Percentiles rank a stretch among this genome's conserved stretches.
These are phyloP conservation scores for Pectinophora gossypiella DNA, from an alignment of 1,140 invertebrate genomes.

Conservation along the genomic window DNA sequence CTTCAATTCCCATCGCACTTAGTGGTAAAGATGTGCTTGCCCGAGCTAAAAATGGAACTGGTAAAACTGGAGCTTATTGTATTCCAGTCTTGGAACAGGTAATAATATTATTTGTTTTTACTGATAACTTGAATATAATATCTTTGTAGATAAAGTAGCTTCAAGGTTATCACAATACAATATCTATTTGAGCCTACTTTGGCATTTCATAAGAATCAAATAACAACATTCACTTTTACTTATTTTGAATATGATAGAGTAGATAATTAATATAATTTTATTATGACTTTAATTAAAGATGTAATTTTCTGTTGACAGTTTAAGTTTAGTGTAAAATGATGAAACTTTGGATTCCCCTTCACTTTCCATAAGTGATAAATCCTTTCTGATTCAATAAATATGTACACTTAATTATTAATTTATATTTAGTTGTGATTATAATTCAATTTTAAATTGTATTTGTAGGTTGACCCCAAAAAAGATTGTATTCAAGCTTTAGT, in stretches of 20 bases:
- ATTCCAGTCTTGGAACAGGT: slow-evolving; percentile 97
- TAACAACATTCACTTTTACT: too few relatives aligned
- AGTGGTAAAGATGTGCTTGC: slow-evolving; percentile 98
- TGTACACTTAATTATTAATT: background rate
- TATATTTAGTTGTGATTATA: slow-evolving; percentile 1
- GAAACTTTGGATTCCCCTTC: slow-evolving; percentile 72
- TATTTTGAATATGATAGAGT: too few relatives aligned
- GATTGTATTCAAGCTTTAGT: slow-evolving; percentile 97
- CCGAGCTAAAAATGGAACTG: slow-evolving; percentile 99
- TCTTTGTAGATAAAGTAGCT: background rate
- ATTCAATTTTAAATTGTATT: slow-evolving; percentile 3
- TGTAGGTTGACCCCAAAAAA: slow-evolving; percentile 88
- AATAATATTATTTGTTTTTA: slow-evolving; percentile 10
- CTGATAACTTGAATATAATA: background rate
- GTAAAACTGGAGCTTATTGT: slow-evolving; percentile 99
- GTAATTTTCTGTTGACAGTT: too few relatives aligned
- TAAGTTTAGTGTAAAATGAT: slow-evolving; percentile 39
- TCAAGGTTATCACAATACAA: background rate
- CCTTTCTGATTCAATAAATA: slow-evolving; percentile 33
- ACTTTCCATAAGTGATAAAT: slow-evolving; percentile 68
- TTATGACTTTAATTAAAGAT: too few relatives aligned
- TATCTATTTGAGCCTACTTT: too few relatives aligned
- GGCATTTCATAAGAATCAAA: too few relatives aligned
- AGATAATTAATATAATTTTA: too few relatives aligned
- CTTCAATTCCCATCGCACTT: slow-evolving; percentile 98